phyloP scores from a whole-genome alignment of 2,797 vertebrate species.

The Rhinatrema bivittatum region DNA sequence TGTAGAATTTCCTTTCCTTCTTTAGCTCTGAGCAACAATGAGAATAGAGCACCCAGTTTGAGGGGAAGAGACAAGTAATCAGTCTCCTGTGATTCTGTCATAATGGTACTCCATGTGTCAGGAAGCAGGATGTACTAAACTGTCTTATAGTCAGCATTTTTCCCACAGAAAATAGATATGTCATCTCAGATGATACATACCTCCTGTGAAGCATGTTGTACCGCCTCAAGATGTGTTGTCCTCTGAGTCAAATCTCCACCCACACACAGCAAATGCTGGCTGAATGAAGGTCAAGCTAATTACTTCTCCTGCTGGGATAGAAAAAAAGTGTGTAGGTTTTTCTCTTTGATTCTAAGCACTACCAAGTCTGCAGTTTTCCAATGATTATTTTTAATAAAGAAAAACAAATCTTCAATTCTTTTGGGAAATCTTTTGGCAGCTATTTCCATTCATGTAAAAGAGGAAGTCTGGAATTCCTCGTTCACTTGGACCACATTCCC shows the following conservation, averaged over 20 bases:
- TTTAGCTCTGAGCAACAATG: too few relatives aligned
- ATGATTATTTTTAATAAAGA: conserved; percentile 13
- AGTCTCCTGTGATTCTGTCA: not conserved
- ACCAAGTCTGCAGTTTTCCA: conserved; percentile 36
- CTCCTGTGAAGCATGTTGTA: not conserved
- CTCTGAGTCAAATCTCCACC: too few relatives aligned
- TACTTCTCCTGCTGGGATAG: conserved; percentile 8
- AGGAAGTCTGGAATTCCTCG: conserved; percentile 31
- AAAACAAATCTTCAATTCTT: conserved; percentile 34
- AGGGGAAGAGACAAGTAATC: not conserved
- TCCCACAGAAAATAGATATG: not conserved
- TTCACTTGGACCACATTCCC: conserved; percentile 36
- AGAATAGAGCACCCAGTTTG: not conserved
- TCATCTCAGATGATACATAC: not conserved
- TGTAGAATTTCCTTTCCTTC: not conserved
- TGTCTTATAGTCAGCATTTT: conserved; percentile 2
- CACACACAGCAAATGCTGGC: not conserved
- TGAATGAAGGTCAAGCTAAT: not conserved
- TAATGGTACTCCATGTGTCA: accelerated
- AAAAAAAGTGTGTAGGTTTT: too few relatives aligned
- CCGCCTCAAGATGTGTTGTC: not conserved
- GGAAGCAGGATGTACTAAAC: not conserved
- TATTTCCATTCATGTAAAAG: conserved; percentile 45
- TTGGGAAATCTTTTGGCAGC: conserved; percentile 37
- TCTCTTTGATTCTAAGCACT: too few relatives aligned